phyloP scores from a whole-genome alignment of 2,888 invertebrate species.

The Xanthorhoe designata region DNA sequence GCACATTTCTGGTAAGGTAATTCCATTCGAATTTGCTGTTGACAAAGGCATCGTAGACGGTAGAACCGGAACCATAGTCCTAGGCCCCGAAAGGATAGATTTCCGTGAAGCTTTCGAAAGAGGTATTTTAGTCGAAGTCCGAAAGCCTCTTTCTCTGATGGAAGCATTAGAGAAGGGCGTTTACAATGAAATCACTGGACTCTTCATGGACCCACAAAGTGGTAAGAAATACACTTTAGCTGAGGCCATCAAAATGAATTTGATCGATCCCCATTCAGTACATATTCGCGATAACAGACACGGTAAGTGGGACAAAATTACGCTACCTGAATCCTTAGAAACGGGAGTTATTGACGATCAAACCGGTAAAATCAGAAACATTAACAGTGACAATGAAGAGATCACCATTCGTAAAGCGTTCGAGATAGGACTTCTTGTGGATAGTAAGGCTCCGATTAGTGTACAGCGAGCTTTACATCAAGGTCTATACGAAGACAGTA shows the following conservation, averaged over 20 bases:
- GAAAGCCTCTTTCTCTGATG: slow-evolving; percentile 91
- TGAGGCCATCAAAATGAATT: slow-evolving; percentile 92
- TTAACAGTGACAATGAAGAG: slow-evolving; percentile 87
- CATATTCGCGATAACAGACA: slow-evolving; percentile 91
- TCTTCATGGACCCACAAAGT: slow-evolving; percentile 93
- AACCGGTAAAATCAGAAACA: slow-evolving; percentile 89
- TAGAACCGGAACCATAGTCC: slow-evolving; percentile 88
- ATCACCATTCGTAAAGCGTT: slow-evolving; percentile 91
- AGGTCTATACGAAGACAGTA: slow-evolving; percentile 92
- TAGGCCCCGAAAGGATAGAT: slow-evolving; percentile 88
- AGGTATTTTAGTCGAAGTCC: slow-evolving; percentile 92
- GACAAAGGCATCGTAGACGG: slow-evolving; percentile 91
- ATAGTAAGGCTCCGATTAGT: slow-evolving; percentile 92
- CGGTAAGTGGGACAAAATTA: slow-evolving; percentile 91
- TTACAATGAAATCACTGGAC: slow-evolving; percentile 91
- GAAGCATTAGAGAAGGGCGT: slow-evolving; percentile 93
- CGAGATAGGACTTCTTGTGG: slow-evolving; percentile 91
- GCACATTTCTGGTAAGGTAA: slow-evolving; percentile 91
- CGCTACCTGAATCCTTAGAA: slow-evolving; percentile 91
- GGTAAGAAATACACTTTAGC: slow-evolving; percentile 92
- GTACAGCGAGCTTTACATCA: slow-evolving; percentile 94
- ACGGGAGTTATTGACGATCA: slow-evolving; percentile 90
- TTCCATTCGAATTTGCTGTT: slow-evolving; percentile 93
- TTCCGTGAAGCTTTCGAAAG: slow-evolving; percentile 94
- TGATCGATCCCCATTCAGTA: slow-evolving; percentile 94